Evolutionary conservation across 2,888 invertebrate genomes (phyloP).

Genomic region (Drosophila phalerata): DNA sequence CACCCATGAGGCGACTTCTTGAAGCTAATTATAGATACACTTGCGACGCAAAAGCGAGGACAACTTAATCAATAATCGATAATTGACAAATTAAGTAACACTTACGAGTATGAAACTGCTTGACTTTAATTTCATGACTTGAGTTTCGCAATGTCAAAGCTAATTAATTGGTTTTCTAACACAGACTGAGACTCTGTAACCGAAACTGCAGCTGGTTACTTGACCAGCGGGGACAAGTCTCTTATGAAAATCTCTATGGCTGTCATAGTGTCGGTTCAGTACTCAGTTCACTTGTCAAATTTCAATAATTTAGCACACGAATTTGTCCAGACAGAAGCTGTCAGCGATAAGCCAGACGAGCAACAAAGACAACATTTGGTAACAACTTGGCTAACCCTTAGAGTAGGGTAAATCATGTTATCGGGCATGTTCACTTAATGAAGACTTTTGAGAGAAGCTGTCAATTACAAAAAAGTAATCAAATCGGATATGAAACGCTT

Average conservation of each 20-base stretch:
- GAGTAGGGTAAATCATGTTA: slow-evolving; percentile 7
- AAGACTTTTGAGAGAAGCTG: not conserved
- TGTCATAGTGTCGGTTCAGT: slow-evolving; percentile 19
- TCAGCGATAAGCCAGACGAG: slow-evolving; percentile 69
- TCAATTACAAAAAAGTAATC: no score
- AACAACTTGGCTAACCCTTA: slow-evolving; percentile 56
- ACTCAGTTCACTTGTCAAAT: slow-evolving; percentile 63
- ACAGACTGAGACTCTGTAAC: slow-evolving; percentile 22
- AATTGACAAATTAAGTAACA: slow-evolving; percentile 64
- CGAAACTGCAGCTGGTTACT: slow-evolving; percentile 42
- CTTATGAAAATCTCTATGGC: slow-evolving; percentile 21
- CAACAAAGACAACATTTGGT: slow-evolving; percentile 59
- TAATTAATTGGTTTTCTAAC: slow-evolving; percentile 69
- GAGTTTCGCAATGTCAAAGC: slow-evolving; percentile 60
- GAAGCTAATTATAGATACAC: slow-evolving; percentile 57
- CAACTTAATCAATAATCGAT: slow-evolving; percentile 72
- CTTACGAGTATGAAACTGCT: slow-evolving; percentile 29
- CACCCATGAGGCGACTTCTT: slow-evolving; percentile 17
- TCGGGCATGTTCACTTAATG: slow-evolving; percentile 8
- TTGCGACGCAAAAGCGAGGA: slow-evolving; percentile 29
- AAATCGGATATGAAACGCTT: no score
- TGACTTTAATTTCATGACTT: slow-evolving; percentile 62
- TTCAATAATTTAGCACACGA: slow-evolving; percentile 66
- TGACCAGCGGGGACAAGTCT: slow-evolving; percentile 39
- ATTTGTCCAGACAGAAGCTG: slow-evolving; percentile 68